These are phyloP conservation scores for Crocidura indochinensis DNA, from an alignment of 2,797 vertebrate genomes.

Conservation along the genomic window DNA sequence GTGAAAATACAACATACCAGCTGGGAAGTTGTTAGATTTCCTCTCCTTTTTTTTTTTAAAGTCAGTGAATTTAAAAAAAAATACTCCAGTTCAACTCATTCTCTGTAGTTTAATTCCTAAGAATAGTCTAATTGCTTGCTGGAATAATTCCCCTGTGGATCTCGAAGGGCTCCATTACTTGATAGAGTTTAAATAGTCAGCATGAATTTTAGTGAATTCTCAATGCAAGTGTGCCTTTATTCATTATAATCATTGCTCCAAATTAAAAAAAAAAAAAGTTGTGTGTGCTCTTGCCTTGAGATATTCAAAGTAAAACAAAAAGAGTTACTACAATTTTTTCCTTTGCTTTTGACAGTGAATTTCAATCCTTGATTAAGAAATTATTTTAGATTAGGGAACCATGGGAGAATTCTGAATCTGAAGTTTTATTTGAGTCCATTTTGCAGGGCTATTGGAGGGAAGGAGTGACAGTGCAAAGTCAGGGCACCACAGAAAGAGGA, in stretches of 20 bases:
- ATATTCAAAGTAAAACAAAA: background rate
- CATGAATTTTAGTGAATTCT: background rate
- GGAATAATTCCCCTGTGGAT: background rate
- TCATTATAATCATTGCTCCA: conserved; percentile 37
- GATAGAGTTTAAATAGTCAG: background rate
- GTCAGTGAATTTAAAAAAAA: conserved; percentile 17
- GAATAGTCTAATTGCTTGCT: conserved; percentile 22
- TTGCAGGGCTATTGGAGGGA: background rate
- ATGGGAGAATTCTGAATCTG: background rate
- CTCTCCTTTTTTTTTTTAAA: background rate
- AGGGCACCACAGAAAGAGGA: background rate
- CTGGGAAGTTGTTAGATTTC: background rate
- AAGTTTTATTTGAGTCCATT: background rate
- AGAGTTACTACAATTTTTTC: background rate
- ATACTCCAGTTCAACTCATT: background rate
- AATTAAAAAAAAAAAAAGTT: background rate
- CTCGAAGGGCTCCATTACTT: background rate
- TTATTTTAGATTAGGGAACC: background rate
- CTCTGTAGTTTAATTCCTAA: background rate
- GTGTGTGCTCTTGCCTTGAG: background rate
- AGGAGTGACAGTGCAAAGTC: background rate
- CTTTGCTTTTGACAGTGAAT: background rate
- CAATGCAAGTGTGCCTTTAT: background rate
- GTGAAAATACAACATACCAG: conserved; percentile 16
- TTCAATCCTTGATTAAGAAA: background rate